A percentile compares a stretch with the other conserved stretches of the same genome.
Evolutionary conservation across 2,113 vertebrate species (phyloP).

Genomic region (Myrmophylax atrothorax): DNA sequence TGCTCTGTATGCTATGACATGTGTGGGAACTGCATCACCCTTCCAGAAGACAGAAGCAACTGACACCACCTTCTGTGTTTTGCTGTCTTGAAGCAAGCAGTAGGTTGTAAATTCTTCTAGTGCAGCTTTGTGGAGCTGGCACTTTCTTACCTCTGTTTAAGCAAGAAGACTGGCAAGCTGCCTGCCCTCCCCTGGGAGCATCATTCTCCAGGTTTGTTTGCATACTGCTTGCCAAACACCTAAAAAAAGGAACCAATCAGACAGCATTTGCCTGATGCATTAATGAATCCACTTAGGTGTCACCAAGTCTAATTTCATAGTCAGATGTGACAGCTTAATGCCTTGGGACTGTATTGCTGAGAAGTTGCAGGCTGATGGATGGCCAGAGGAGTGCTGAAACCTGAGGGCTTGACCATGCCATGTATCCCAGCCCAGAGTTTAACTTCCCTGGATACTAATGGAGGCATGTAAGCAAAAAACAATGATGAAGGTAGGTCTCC

Average conservation of each 20-base stretch:
- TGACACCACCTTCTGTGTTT: neutral
- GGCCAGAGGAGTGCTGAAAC: neutral
- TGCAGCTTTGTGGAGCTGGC: neutral
- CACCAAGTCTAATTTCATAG: constrained; percentile 23
- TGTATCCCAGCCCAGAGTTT: neutral
- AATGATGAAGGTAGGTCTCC: constrained; percentile 27
- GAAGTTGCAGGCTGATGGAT: neutral
- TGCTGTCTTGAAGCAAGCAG: neutral
- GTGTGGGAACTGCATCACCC: neutral
- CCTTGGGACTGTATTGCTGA: neutral
- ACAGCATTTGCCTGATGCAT: neutral
- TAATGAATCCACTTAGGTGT: constrained; percentile 56
- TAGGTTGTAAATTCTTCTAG: neutral
- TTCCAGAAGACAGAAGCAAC: neutral
- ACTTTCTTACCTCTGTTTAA: neutral
- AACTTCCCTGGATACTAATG: neutral
- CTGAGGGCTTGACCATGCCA: neutral
- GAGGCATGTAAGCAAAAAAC: neutral
- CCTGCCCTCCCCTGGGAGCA: neutral
- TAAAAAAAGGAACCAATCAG: constrained; percentile 52
- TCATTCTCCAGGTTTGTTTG: constrained; percentile 32
- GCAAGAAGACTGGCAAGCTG: neutral
- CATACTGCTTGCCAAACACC: neutral
- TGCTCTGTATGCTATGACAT: neutral
- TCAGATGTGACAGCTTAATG: neutral